Percentiles rank a stretch among this genome's conserved stretches.
phyloP scores from a whole-genome alignment of 2,797 vertebrate species.

The Enteromius anoplus region DNA sequence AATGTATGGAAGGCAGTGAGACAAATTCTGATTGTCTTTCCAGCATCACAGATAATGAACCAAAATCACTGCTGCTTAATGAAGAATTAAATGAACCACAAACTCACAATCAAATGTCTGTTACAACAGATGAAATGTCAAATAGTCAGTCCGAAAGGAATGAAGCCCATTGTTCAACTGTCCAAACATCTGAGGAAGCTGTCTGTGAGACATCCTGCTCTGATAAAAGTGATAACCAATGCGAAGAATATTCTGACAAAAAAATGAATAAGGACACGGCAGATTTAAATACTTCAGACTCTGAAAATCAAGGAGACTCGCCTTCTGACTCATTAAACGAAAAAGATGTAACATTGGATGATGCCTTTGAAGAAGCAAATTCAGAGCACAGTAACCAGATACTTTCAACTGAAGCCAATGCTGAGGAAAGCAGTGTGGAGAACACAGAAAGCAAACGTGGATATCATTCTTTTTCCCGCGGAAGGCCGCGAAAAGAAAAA shows the following conservation, averaged over 20 bases:
- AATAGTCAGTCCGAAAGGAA: slow-evolving; percentile 8
- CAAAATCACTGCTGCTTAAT: slow-evolving; percentile 7
- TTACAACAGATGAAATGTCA: slow-evolving; percentile 2
- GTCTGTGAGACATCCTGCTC: background rate
- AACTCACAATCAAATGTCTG: background rate
- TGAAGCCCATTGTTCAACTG: background rate
- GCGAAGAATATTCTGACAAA: slow-evolving; percentile 30
- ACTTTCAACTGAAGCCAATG: background rate
- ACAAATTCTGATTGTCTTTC: slow-evolving; percentile 10
- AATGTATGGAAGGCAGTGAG: background rate
- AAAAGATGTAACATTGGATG: background rate
- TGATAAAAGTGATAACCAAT: background rate
- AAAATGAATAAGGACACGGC: background rate
- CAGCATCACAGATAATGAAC: background rate
- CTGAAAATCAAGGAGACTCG: slow-evolving; percentile 1
- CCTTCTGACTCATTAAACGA: slow-evolving; percentile 19
- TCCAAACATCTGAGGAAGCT: background rate
- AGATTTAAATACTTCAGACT: background rate
- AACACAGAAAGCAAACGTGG: background rate
- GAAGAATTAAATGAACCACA: slow-evolving; percentile 10
- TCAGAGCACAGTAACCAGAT: slow-evolving; percentile 27
- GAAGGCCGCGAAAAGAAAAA: slow-evolving; percentile 59
- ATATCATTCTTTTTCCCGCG: slow-evolving; percentile 36
- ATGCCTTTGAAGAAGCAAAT: background rate
- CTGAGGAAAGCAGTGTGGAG: background rate